A percentile compares a stretch with the other conserved stretches of the same genome.
phyloP scores from a whole-genome alignment of 1,140 invertebrate genomes.

The Agrypnia vestita region DNA sequence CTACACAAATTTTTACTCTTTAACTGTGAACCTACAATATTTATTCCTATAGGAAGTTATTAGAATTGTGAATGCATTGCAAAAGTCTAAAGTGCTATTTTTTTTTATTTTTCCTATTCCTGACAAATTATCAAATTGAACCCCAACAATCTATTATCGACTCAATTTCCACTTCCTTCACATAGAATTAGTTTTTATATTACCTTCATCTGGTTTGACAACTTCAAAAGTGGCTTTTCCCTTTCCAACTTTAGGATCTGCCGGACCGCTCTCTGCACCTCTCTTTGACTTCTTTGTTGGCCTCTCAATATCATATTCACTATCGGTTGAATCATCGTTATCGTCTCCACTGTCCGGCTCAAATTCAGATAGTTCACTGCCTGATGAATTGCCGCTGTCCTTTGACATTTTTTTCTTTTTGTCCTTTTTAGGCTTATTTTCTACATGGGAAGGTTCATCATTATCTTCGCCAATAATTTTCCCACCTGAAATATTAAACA shows the following conservation, averaged over 20 bases:
- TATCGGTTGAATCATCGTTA: slow-evolving; percentile 72
- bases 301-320: slow-evolving; percentile 77
- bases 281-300: slow-evolving; percentile 52
- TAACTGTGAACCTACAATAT: background rate
- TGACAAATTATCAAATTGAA: too few species aligned
- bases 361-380: slow-evolving; percentile 61
- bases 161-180: too few species aligned
- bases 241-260: slow-evolving; percentile 65
- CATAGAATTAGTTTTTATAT: too few species aligned
- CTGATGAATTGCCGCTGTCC: slow-evolving; percentile 62
- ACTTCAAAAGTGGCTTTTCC: slow-evolving; percentile 79
- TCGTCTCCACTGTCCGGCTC: slow-evolving; percentile 68
- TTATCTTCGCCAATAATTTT: slow-evolving; percentile 72
- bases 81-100: too few species aligned
- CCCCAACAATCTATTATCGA: too few species aligned
- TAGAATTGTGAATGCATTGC: too few species aligned
- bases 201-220: slow-evolving; percentile 76
- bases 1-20: background rate
- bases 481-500: slow-evolving; percentile 61
- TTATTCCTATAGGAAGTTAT: too few species aligned
- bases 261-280: slow-evolving; percentile 63
- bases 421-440: slow-evolving; percentile 59
- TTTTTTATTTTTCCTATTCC: too few species aligned
- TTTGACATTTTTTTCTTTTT: slow-evolving; percentile 63
- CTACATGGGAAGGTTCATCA: slow-evolving; percentile 62